Base-by-base conservation (phyloP, 2,888 invertebrate species). In the Mechanitis mazaeus region DNA sequence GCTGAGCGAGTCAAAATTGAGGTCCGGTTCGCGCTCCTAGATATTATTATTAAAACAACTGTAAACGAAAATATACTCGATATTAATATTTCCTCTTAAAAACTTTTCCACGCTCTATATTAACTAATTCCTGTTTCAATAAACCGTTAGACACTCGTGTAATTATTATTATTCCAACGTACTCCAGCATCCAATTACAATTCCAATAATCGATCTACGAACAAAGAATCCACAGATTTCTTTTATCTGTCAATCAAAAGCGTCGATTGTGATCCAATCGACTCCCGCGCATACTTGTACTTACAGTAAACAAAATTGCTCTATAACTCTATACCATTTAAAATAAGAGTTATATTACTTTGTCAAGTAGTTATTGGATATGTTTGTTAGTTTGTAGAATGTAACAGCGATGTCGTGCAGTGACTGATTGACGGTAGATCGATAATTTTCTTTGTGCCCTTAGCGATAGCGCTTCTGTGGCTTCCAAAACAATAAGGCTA, bases 241-340 rank as follows among this genome's bases (percentile, higher is more conserved):
- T 85, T 85, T 85, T 83, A 84, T 84, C 80, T 77, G 85, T 84
- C 85, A 85, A 82, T 85, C 85, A 85, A 83, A 78, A 68, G 72
- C 77, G 74, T 76, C 78, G 80, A 85, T 84, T 84, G 83, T 81
- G 80, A 78, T 76, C 72, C 75, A 72, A 80, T 79, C 76, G 74
- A 68, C 61, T 61, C 68, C 57, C 59, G 57, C 61, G 62, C 64
- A 55, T 59, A 50, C 46, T 62, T 64, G 50, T 47, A 42, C 61
- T 56, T 55, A 33, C 61, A 11, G 33, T 45, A 55, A 11, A 1
- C 33, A 38, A 55, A 56, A 6, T 9, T 0, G 4, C 2, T 3
- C 9, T 6, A 20, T 57, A 42, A 1, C 59, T 42, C 42, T 66
- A 67, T 65, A 33, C 2, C 3, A 31, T 35, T 2, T 0, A 0